Evolutionary conservation across 2,113 vertebrate genomes (phyloP).

Genomic region (Gopherus flavomarginatus): DNA sequence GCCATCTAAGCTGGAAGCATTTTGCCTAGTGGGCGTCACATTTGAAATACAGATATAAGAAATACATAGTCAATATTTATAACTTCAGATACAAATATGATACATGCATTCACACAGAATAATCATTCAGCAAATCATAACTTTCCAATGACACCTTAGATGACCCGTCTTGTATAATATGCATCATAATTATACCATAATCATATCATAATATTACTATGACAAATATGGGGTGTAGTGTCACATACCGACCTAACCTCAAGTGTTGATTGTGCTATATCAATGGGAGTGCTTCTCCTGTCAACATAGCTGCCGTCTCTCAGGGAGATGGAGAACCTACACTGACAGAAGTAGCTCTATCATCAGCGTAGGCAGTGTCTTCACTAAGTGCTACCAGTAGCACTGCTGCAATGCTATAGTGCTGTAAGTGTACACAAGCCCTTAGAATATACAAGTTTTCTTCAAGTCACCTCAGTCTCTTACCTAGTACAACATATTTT

Average conservation of each 20-base stretch:
- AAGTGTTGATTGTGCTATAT: neutral
- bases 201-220: too few relatives aligned
- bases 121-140: too few relatives aligned
- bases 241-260: neutral
- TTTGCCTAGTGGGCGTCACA: too few relatives aligned
- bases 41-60: too few relatives aligned
- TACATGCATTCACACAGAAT: too few relatives aligned
- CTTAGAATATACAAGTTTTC: neutral
- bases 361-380: neutral
- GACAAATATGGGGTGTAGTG: too few relatives aligned
- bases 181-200: too few relatives aligned
- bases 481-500: neutral
- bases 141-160: too few relatives aligned
- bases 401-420: neutral
- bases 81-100: too few relatives aligned
- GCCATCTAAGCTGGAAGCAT: too few relatives aligned
- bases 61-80: too few relatives aligned
- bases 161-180: too few relatives aligned
- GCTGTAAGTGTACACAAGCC: neutral
- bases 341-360: neutral
- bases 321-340: neutral
- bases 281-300: neutral
- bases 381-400: neutral
- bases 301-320: neutral
- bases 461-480: neutral